Evolutionary conservation across 2,888 invertebrate species (phyloP).

Genomic region (Paralinhomoeus sp.): DNA sequence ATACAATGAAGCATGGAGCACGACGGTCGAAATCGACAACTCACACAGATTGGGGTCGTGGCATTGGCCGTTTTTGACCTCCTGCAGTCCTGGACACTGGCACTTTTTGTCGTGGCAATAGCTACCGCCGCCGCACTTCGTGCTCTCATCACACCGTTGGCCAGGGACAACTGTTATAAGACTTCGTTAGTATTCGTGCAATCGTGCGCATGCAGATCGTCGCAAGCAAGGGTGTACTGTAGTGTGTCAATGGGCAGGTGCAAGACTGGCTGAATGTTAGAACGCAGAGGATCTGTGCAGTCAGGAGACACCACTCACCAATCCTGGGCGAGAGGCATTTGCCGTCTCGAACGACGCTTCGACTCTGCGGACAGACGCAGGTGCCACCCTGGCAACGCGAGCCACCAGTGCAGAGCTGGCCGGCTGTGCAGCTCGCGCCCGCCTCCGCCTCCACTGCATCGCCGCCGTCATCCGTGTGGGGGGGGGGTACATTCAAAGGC

Average conservation of each 20-base stretch:
- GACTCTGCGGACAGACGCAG: neutral
- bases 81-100: conserved; percentile 13
- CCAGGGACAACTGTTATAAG: conserved; percentile 15
- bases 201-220: neutral
- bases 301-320: conserved; percentile 15
- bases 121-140: conserved; percentile 17
- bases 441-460: conserved; percentile 6
- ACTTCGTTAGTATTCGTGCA: no score
- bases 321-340: conserved; percentile 19
- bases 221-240: neutral
- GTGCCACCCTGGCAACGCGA: neutral
- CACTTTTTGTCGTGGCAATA: conserved; percentile 19
- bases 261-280: no score
- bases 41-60: conserved; percentile 15
- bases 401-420: conserved; percentile 8
- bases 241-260: no score
- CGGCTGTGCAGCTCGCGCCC: conserved; percentile 9
- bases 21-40: no score
- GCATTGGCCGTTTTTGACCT: conserved; percentile 12
- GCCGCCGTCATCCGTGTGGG: no score
- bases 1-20: no score
- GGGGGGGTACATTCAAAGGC: no score
- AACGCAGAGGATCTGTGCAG: no score
- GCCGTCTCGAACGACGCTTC: conserved; percentile 12
- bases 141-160: conserved; percentile 12